Percentiles rank a stretch among this genome's conserved stretches.
Conservation (phyloP, 2,797 vertebrate genomes). For the Arctocebus calabarensis region DNA sequence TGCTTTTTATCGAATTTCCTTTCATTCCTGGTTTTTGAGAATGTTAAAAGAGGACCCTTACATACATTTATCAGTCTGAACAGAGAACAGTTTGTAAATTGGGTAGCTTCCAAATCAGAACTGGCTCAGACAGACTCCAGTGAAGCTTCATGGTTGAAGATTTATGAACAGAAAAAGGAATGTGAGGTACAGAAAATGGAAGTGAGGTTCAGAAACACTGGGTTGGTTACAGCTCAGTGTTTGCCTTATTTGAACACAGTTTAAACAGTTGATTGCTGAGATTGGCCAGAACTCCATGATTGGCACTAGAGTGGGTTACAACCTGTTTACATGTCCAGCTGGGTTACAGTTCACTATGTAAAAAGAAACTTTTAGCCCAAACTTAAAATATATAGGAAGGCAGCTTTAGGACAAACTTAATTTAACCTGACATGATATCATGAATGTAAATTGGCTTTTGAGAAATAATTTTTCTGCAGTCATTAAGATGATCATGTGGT, state of each 20-base stretch:
- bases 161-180: not conserved
- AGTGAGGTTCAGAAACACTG: not conserved
- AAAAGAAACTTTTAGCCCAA: not conserved
- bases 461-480: slow-evolving; percentile 6
- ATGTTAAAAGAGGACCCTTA: not conserved
- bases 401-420: not conserved
- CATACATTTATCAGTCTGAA: not conserved
- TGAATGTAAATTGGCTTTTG: not conserved
- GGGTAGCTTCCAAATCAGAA: not conserved
- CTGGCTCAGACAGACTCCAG: not conserved
- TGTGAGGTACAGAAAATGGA: not conserved
- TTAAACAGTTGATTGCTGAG: not conserved
- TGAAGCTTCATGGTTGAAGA: not conserved
- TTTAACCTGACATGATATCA: not conserved
- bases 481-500: not conserved
- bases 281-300: not conserved
- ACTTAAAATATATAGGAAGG: not conserved
- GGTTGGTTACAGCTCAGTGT: not conserved
- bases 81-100: not conserved
- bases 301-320: not conserved
- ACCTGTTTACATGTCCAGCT: not conserved
- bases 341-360: not conserved
- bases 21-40: not conserved
- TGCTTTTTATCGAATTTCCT: not conserved
- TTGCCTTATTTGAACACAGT: not conserved